phyloP scores from a whole-genome alignment of 1,140 invertebrate species.

The Aphis craccivora region DNA sequence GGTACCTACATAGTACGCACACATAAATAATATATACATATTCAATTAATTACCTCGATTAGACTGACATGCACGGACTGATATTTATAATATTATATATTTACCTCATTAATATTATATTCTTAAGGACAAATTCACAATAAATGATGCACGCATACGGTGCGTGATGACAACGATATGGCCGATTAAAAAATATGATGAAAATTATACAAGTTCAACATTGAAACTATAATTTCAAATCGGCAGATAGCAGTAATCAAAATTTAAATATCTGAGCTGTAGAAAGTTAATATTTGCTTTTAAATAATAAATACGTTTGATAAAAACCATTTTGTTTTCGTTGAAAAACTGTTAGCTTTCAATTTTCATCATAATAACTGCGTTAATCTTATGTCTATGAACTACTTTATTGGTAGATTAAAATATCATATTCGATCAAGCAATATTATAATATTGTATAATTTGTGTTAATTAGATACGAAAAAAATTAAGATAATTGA shows the following conservation, averaged over 20 bases:
- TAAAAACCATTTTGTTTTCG: not conserved
- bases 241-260: not conserved
- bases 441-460: not conserved
- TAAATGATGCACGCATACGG: not conserved
- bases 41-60: slow-evolving; percentile 18
- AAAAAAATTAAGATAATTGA: too few species aligned
- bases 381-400: not conserved
- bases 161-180: not conserved
- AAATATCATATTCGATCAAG: not conserved
- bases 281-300: too few species aligned
- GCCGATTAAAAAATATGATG: not conserved
- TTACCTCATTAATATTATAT: not conserved
- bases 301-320: not conserved
- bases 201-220: not conserved
- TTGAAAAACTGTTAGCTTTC: too few species aligned
- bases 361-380: too few species aligned
- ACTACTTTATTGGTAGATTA: not conserved
- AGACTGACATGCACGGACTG: not conserved
- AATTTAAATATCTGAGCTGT: not conserved
- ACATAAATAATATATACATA: not conserved
- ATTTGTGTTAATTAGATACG: too few species aligned
- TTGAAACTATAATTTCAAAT: not conserved
- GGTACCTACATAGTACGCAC: not conserved
- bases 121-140: not conserved
- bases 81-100: not conserved